A percentile compares a stretch with the other conserved stretches of the same genome.
Evolutionary conservation across 1,140 invertebrate species (phyloP).

Genomic region (Drosophila mayri): DNA sequence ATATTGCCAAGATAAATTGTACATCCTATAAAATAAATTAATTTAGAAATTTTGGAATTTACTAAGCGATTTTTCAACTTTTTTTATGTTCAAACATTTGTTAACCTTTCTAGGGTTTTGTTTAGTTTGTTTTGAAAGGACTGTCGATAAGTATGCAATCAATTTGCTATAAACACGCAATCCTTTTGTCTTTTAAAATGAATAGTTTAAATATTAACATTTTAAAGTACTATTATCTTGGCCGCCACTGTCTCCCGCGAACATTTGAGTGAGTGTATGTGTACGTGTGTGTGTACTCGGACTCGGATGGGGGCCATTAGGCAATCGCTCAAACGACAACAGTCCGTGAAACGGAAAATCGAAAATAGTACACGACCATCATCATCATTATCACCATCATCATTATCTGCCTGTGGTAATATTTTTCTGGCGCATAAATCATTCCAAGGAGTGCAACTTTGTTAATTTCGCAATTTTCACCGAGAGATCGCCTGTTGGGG

Average conservation of each 20-base stretch:
- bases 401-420: constrained; percentile 31
- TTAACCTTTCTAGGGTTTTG: background rate
- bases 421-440: constrained; percentile 44
- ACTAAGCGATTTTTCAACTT: too few relatives aligned
- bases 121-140: background rate
- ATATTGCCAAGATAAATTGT: background rate
- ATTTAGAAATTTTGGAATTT: too few relatives aligned
- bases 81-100: background rate
- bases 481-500: constrained; percentile 18
- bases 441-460: constrained; percentile 46
- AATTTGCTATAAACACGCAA: background rate
- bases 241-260: constrained; percentile 1
- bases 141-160: background rate
- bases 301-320: constrained; percentile 35
- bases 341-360: constrained; percentile 55
- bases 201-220: background rate
- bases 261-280: constrained; percentile 4
- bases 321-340: constrained; percentile 59
- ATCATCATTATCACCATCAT: background rate
- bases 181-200: background rate
- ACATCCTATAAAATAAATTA: too few relatives aligned
- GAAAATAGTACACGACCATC: constrained; percentile 52
- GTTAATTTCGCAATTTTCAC: constrained; percentile 30
- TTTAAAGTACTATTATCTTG: constrained; percentile 7
- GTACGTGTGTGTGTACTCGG: constrained; percentile 3